Base-by-base conservation (phyloP, 2,797 vertebrate genomes). In the Rhinichthys osculus region DNA sequence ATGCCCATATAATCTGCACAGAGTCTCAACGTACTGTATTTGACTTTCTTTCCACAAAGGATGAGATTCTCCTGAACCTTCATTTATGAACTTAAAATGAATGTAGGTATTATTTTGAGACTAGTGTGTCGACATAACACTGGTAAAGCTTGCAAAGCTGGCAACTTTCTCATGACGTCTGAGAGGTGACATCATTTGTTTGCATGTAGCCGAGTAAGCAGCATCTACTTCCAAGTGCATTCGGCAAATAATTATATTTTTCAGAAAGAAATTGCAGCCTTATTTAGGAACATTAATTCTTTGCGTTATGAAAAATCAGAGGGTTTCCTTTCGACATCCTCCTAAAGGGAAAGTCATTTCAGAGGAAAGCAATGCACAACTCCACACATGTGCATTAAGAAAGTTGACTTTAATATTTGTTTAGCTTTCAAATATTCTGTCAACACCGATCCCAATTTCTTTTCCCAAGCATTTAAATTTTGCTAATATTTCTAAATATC, bases 401-500 rank as follows among this genome's bases (percentile, higher is more conserved):
- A 50, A 50, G 27, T 9, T 52, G 44, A 44, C 71, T 44, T 52
- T 9, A 50, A 3, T 50, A 19, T 19, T 19, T 50, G 44, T 21
- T 74, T 33, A 35, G 17, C 70, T 54, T 69, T 89, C 82, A 50
- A 80, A 89, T 80, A 80, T 33, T 66, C 70, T 40, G 77, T 52
- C 83, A 52, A 82, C 47, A 67, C 4, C 54, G 35, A 44, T 67
- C 30, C 14, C 54, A 17, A 52, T 57, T 73, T 66, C 54, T 57
- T 84, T n/a, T 62, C 74, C 71, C 1, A 44, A 38, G 71, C 47
- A 42, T 27, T 59, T 66, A 73, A 8, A 40, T 38, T 85, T 89
- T 27, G 27, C 27, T 27, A 27, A 27, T 27, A 78, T 90, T 91
- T 91, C 88, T 84, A 90, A 85, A 92, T 87, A 83, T 86, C 88